These are phyloP conservation scores for Ptychoptera contaminata DNA, from an alignment of 2,888 invertebrate genomes.

Conservation along the genomic window DNA sequence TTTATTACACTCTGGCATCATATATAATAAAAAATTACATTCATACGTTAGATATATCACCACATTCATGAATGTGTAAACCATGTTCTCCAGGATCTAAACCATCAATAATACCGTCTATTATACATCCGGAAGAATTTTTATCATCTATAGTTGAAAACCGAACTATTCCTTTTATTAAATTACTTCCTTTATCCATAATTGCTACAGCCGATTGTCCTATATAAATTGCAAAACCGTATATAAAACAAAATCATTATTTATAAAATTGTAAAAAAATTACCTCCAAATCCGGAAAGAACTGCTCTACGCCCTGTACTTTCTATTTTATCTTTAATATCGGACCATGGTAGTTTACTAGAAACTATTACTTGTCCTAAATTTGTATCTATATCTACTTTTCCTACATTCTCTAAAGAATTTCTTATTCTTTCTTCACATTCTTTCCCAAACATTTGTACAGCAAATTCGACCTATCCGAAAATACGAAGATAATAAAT, in stretches of 20 bases:
- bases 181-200: constrained; percentile 33
- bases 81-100: constrained; percentile 41
- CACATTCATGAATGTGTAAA: constrained; percentile 48
- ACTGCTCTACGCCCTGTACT: constrained; percentile 56
- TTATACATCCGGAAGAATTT: constrained; percentile 38
- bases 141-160: constrained; percentile 35
- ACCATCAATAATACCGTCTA: constrained; percentile 77
- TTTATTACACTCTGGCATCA: too few species aligned
- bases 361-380: constrained; percentile 24
- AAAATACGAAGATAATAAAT: too few species aligned
- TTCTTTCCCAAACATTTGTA: too few species aligned
- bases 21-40: too few species aligned
- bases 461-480: too few species aligned
- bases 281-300: constrained; percentile 64
- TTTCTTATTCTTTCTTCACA: too few species aligned
- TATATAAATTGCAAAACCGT: constrained; percentile 1
- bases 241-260: neutral
- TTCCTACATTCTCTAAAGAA: constrained; percentile 11
- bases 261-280: constrained; percentile 4
- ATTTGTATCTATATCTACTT: constrained; percentile 20
- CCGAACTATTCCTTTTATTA: constrained; percentile 57
- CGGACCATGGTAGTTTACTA: constrained; percentile 26
- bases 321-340: constrained; percentile 34
- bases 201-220: constrained; percentile 56
- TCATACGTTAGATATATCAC: constrained; percentile 42